Base-by-base conservation (phyloP, 1,140 invertebrate genomes). In the Kradibia gibbosae region DNA sequence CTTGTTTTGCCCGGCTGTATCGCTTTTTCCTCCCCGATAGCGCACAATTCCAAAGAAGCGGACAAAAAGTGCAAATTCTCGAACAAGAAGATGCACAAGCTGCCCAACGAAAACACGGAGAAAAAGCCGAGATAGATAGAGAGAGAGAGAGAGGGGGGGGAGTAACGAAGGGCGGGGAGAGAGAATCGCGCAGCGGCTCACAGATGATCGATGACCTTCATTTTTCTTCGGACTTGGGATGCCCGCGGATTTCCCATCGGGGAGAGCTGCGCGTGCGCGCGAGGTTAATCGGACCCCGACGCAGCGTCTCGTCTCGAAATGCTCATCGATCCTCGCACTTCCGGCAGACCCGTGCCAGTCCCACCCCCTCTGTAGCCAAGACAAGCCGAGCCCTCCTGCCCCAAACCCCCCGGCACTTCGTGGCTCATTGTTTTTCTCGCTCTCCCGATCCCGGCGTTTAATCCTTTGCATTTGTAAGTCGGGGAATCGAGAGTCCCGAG, bases 381-480 rank as follows among this genome's bases (percentile, higher is more conserved):
- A n/a, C n/a, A n/a, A n/a, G n/a, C n/a, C n/a, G n/a, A n/a, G n/a
- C n/a, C n/a, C n/a, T n/a, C n/a, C n/a, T n/a, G n/a, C 50, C 60
- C 17, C 45, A 42, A 3, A 7, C 34, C 31, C 20, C 60, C 15
- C 20, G 42, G 15, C 31, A 83, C 82, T 84, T 76, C 82, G 84
- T 77, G 67, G 83, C 34, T 45, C 80, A 78, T 79, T 72, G 55
- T 73, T 80, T 80, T 73, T 75, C 80, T 75, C 45, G 13, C 55
- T 78, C 53, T 0, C 22, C 7, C 65, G 17, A 73, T 85, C 82
- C 79, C 71, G 81, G 82, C 42, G 42, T 34, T 82, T 67, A 20
- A 82, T 55, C 48, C 72, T 28, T 3, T 45, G 45, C 50, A 86
- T 87, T 87, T 86, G 86, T 86, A 85, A 87, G 84, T 86, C 84